phyloP scores from a whole-genome alignment of 2,797 vertebrate genomes.

The Hephaestus fuliginosus region DNA sequence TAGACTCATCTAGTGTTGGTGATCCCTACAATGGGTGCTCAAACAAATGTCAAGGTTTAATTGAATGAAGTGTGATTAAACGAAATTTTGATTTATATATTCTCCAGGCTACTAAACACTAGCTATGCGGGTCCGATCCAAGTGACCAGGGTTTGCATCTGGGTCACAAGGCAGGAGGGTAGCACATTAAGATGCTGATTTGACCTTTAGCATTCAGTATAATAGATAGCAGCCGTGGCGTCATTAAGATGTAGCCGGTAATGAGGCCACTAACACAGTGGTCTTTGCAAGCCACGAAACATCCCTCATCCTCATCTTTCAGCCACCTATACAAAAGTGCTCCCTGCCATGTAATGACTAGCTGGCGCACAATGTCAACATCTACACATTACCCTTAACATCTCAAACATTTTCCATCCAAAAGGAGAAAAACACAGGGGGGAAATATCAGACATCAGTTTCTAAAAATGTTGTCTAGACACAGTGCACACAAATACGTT shows the following conservation, averaged over 20 bases:
- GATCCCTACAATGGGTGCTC: constrained; percentile 39
- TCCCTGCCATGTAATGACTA: constrained; percentile 10
- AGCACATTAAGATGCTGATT: constrained; percentile 57
- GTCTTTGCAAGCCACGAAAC: constrained; percentile 32
- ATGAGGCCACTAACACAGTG: constrained; percentile 42
- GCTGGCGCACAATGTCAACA: constrained; percentile 6
- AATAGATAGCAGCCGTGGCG: constrained; percentile 34
- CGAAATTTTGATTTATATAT: constrained; percentile 49
- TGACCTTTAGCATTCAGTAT: constrained; percentile 63
- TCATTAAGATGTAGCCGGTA: constrained; percentile 54
- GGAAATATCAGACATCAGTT: not conserved
- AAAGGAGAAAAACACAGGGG: not conserved
- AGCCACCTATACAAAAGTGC: constrained; percentile 17
- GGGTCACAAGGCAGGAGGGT: constrained; percentile 51
- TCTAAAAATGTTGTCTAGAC: not conserved
- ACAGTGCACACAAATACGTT: not conserved
- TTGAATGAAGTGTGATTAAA: constrained; percentile 60
- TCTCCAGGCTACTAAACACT: constrained; percentile 32
- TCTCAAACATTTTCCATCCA: constrained; percentile 1
- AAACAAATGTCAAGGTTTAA: constrained; percentile 67
- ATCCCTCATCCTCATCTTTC: constrained; percentile 36
- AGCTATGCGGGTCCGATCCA: constrained; percentile 8
- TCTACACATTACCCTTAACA: constrained; percentile 24
- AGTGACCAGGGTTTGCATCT: constrained; percentile 53
- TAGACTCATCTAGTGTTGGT: constrained; percentile 38